Evolutionary conservation across 35 echinoderm and acorn worm species (phyloP), one percentile per base, ranked within the genome.

Genomic region (Ophiothrix spiculata): DNA sequence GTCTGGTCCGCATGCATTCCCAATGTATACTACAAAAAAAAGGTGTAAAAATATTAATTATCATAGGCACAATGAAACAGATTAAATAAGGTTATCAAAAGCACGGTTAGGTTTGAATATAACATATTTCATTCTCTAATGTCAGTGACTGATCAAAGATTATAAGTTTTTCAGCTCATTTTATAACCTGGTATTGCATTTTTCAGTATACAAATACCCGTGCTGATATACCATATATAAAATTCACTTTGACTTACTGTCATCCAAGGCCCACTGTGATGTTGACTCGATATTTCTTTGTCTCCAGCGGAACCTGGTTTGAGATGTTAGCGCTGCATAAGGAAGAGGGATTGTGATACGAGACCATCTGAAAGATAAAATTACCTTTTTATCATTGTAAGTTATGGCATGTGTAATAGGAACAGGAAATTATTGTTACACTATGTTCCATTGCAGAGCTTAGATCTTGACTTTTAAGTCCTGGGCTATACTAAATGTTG

Each of bases 241-340:
- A n/a, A n/a, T n/a, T n/a, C n/a, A n/a, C n/a, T n/a, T n/a, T n/a
- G 38, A 60, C 25, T 81, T 85, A 97, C 95, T 88, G 81, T 93
- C 88, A 88, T 97, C 95, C 23, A 93, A 75, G 19, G 83, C 95
- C 95, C 95, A 97, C 39, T 93, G 90, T 17, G 85, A 84, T 29
- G 77, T 76, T 23, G 83, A 35, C 11, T 45, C 14, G 12, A 31
- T 33, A 1, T 39, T 45, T 32, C 29, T 41, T 21, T 97, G 87
- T 54, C 79, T 83, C 95, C 95, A 97, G 25, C 95, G 80, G 81
- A 97, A 97, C 28, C 91, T 33, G 1, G 95, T 88, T 19, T 83
- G 86, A 35, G 32, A 77, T 12, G 91, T 91, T 35, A 97, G 75
- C 0, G 91, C 91, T 69, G 91, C 87, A 45, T 86, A 90, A 16